These are phyloP conservation scores for Acleris sparsana DNA, from an alignment of 2,888 invertebrate species.

Conservation along the genomic window DNA sequence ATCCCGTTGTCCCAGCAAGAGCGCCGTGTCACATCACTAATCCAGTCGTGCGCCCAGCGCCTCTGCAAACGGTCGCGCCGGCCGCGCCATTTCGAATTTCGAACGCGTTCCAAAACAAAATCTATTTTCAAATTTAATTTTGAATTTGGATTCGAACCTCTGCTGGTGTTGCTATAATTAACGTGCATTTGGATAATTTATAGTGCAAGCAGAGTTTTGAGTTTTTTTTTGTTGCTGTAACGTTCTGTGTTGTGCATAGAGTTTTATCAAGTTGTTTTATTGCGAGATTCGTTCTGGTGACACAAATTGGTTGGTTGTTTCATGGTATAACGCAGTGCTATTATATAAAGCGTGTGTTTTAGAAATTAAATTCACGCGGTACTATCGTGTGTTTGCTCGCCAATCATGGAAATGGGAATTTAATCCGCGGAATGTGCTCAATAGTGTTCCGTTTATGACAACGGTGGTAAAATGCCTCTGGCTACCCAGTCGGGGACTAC, in stretches of 20 bases:
- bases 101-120: constrained; percentile 37
- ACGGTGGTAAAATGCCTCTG: background rate
- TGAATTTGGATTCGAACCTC: background rate
- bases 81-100: constrained; percentile 46
- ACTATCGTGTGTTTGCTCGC: background rate
- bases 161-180: constrained; percentile 2
- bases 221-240: constrained; percentile 19
- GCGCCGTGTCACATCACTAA: constrained; percentile 58
- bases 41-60: constrained; percentile 61
- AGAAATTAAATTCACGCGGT: background rate
- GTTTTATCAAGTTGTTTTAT: constrained; percentile 35
- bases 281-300: constrained; percentile 59
- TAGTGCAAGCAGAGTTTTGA: constrained; percentile 30
- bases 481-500: background rate
- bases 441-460: background rate
- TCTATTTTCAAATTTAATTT: constrained; percentile 26
- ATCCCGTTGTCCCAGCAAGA: constrained; percentile 15
- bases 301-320: constrained; percentile 47
- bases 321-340: constrained; percentile 40
- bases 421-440: background rate
- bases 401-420: background rate
- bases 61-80: constrained; percentile 59
- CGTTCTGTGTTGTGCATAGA: constrained; percentile 38
- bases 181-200: constrained; percentile 20
- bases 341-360: constrained; percentile 8